Conservation (phyloP, 2,797 vertebrate genomes). For the Pelochelys cantorii region DNA sequence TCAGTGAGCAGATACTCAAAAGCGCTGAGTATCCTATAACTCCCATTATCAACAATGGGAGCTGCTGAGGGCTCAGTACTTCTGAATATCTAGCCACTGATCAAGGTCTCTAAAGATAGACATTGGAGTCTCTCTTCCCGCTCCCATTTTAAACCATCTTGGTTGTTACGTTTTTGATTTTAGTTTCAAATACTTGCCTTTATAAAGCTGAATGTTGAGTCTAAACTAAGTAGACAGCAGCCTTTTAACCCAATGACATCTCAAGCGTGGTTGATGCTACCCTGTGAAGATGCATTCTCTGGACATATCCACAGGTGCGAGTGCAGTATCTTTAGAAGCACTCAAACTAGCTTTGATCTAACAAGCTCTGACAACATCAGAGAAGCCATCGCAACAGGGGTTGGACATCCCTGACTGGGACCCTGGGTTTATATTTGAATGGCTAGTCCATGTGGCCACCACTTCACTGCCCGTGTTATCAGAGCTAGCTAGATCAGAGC, state of each 20-base stretch:
- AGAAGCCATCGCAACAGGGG: too few relatives aligned
- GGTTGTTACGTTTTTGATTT: not conserved
- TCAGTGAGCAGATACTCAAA: not conserved
- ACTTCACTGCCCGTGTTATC: not conserved
- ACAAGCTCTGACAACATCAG: not conserved
- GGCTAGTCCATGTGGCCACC: not conserved
- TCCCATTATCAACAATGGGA: accelerated
- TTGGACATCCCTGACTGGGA: not conserved
- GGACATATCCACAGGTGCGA: not conserved
- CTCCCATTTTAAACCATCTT: not conserved
- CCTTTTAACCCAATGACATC: not conserved
- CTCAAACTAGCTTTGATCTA: not conserved
- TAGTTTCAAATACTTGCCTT: not conserved
- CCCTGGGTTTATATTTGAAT: not conserved
- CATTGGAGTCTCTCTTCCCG: not conserved
- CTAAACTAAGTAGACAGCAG: not conserved
- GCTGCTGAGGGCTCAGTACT: not conserved
- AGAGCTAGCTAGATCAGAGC: not conserved
- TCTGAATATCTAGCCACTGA: not conserved
- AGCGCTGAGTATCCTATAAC: not conserved
- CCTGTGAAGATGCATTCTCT: not conserved
- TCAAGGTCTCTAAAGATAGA: not conserved
- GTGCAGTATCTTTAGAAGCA: not conserved
- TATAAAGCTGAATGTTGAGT: not conserved
- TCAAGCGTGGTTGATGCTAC: not conserved